Base-by-base conservation (phyloP, 2,888 invertebrate genomes). In the Clepsis dumicolana region DNA sequence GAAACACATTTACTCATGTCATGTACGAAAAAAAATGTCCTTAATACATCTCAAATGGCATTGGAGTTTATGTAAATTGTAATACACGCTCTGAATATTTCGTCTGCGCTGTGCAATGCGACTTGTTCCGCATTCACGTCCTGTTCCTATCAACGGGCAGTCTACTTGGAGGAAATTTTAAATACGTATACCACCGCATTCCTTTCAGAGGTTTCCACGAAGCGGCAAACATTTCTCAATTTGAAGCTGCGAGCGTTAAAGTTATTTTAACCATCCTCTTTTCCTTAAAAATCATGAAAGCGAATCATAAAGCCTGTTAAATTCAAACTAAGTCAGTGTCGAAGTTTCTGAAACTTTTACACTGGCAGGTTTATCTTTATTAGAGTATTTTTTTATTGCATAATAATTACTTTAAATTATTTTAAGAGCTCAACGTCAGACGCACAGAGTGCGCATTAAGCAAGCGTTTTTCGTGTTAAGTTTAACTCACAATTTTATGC, bases 41-140 rank as follows among this genome's bases (percentile, higher is more conserved):
- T 84, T 90, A 90, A 90, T 88, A 90, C 86, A 85, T 89, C 86
- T 88, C 79, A 80, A 89, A 92, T 85, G 86, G 84, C 84, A 82
- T 75, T 77, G 79, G 83, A 89, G 89, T 89, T 90, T 90, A 90
- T 91, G 92, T 88, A 90, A 89, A 91, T 90, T 85, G 75, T 84
- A 82, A 87, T 82, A 91, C 89, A 88, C 84, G 87, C 72, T 76
- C 75, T 75, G 90, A 90, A 92, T 91, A 90, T 88, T 88, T 88
- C 80, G 80, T 57, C 59, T 41, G 57, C 35, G 79, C 81, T 81
- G 83, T 81, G 82, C 80, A 79, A 80, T 77, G 75, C 77, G 78
- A 82, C 83, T 81, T 85, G 80, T 84, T 84, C 83, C 79, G 83
- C 78, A 89, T 89, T 89, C 86, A 85, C 73, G 71, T 72, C 80